Percentiles rank a stretch among this genome's conserved stretches.
phyloP scores from a whole-genome alignment of 2,113 vertebrate species.

The Uropsilus gracilis region DNA sequence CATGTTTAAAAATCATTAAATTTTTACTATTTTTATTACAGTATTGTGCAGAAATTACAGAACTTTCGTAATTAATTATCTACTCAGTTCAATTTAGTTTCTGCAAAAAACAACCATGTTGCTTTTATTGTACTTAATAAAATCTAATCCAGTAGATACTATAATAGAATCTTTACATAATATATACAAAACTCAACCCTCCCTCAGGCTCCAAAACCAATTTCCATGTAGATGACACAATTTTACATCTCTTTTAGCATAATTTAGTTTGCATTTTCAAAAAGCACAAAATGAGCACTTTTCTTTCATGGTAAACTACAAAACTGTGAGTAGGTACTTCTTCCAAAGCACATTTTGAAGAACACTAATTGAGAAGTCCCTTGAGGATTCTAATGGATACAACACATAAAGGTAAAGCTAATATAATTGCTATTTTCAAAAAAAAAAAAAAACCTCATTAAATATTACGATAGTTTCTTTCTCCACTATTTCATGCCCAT shows the following conservation, averaged over 20 bases:
- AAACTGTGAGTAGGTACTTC: constrained; percentile 39
- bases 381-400: neutral
- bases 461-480: neutral
- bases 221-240: constrained; percentile 91
- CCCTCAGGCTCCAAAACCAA: constrained; percentile 86
- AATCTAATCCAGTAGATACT: constrained; percentile 85
- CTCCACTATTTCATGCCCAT: neutral
- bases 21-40: constrained; percentile 54
- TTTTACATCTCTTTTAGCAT: constrained; percentile 86
- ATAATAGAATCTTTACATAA: constrained; percentile 86
- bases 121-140: constrained; percentile 88
- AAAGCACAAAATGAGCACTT: constrained; percentile 81
- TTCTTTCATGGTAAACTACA: constrained; percentile 65
- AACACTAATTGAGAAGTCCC: neutral
- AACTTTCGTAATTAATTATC: constrained; percentile 86
- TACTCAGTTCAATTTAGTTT: constrained; percentile 85
- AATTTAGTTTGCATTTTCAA: constrained; percentile 87
- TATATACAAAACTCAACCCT: constrained; percentile 81
- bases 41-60: constrained; percentile 77
- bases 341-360: constrained; percentile 41
- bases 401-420: neutral
- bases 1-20: constrained; percentile 58
- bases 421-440: constrained; percentile 33
- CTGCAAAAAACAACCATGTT: constrained; percentile 78
- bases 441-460: too few species aligned